Base-by-base conservation (phyloP, 1,140 invertebrate genomes). In the Ylistrum balloti region DNA sequence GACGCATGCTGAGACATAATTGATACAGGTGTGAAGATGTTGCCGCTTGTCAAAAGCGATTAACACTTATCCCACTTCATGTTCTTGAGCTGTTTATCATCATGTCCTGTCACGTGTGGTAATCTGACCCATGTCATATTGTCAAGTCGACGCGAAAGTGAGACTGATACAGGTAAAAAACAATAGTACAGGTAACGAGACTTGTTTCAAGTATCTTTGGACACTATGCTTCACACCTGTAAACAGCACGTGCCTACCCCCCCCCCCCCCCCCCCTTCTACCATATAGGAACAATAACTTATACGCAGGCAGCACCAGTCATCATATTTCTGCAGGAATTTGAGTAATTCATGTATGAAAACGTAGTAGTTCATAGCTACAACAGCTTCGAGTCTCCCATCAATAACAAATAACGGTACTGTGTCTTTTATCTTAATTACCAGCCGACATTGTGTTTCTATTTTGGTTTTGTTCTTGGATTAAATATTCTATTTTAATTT, bases 1-100 rank as follows among this genome's bases (percentile, higher is more conserved):
- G 22, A 28, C 22, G 56, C 56, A 74, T 74, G 56, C n/a, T n/a
- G 22, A n/a, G 56, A 74, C 56, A 74, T 74, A 74, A 74, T 74
- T 28, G n/a, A 74, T 28, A 74, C 56, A 74, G 56, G 56, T 74
- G 56, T 74, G 56, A 74, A 74, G 22, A n/a, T 74, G 56, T 17
- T n/a, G 3, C n/a, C 41, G n/a, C 9, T 22, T 74, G 22, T 74
- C 5, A 28, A 74, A n/a, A 11, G n/a, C 28, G 22, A 74, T 11
- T 3, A n/a, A 74, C 22, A 74, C 22, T 1, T 74, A 28, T 74
- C 56, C n/a, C 3, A 74, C 22, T 22, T 74, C 56, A 74, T 5
- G 56, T 74, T n/a, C 56, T 28, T 74, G 22, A 11, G 22, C 9
- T 74, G 15, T 74, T 74, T 28, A 74, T 74, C 56, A 74, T 28